Base-by-base conservation (phyloP, 2,113 vertebrate species). In the Zosterops lateralis region DNA sequence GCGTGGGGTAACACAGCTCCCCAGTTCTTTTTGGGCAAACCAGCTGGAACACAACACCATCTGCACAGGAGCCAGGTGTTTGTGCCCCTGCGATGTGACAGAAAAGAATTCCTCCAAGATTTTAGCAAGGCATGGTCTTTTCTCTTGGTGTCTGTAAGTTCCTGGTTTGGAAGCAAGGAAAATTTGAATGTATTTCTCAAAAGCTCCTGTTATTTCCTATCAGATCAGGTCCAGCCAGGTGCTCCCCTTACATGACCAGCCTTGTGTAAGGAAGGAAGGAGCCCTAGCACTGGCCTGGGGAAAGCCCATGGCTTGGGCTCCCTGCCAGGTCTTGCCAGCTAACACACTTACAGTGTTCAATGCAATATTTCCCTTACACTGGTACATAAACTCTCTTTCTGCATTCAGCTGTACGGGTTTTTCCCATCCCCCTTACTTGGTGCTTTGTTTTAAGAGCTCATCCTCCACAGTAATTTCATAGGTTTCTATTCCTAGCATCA, bases 401-500 rank as follows among this genome's bases (percentile, higher is more conserved):
- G 58, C 61, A 66, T 62, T 68, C 91, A 89, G 60, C 60, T 64
- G 7, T 22, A 32, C 13, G 3, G 51, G 57, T 29, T 92, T 90
- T 89, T 91, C 80, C 74, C 47, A 68, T 76, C 65, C 73, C 82
- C 76, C 81, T 93, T 65, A 44, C 62, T 82, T 2, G 0, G 48
- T 1, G 50, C 94, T 58, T 61, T 68, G 84, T 97, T 96, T 96
- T 64, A 93, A 87, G 62, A 89, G 79, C 2, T 78, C 77, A 85
- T 90, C 93, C 91, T 65, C 65, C 86, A 95, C 93, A 91, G 64
- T 87, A 47, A 93, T 95, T 75, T 96, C 95, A 94, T 64, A 90
- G 66, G 74, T 95, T 84, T 94, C 96, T 96, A 96, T 96, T 97
- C 78, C 95, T 95, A 96, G 95, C 64, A 91, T 79, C 36, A 60